A percentile compares a stretch with the other conserved stretches of the same genome.
These are phyloP conservation scores for Leptoclinus maculatus DNA, from an alignment of 2,797 vertebrate species.

Conservation along the genomic window DNA sequence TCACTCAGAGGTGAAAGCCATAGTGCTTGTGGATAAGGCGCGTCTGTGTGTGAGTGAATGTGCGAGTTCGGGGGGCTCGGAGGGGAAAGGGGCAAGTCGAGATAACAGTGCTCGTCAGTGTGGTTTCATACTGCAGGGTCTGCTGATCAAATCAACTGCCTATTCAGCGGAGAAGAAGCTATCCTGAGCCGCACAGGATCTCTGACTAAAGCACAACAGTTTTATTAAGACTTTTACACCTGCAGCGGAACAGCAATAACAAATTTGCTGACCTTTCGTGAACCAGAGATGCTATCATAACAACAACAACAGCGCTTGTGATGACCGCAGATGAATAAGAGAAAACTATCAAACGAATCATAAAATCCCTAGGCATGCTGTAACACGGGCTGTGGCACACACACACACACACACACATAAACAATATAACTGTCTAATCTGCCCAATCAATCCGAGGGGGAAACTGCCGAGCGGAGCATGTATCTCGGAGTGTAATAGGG, in stretches of 20 bases:
- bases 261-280: conserved; percentile 59
- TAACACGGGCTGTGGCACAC: conserved; percentile 26
- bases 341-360: conserved; percentile 62
- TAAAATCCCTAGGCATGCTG: conserved; percentile 47
- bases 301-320: conserved; percentile 5
- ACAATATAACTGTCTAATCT: conserved; percentile 57
- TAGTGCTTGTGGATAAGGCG: conserved; percentile 31
- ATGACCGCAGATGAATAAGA: conserved; percentile 49
- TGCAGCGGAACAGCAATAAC: conserved; percentile 59
- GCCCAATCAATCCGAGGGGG: conserved; percentile 48
- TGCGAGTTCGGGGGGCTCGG: conserved; percentile 36
- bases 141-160: conserved; percentile 58
- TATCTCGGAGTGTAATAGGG: conserved; percentile 31
- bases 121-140: conserved; percentile 48
- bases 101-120: conserved; percentile 48
- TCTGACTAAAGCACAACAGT: conserved; percentile 51
- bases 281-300: conserved; percentile 60
- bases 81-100: conserved; percentile 19
- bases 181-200: conserved; percentile 18
- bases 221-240: conserved; percentile 67
- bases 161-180: conserved; percentile 43
- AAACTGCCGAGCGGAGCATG: conserved; percentile 27
- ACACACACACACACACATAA: conserved; percentile 41
- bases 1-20: conserved; percentile 73
- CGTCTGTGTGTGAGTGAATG: conserved; percentile 6